These are phyloP conservation scores for Melanostigma gelatinosum DNA, from an alignment of 2,113 vertebrate genomes.

Conservation along the genomic window DNA sequence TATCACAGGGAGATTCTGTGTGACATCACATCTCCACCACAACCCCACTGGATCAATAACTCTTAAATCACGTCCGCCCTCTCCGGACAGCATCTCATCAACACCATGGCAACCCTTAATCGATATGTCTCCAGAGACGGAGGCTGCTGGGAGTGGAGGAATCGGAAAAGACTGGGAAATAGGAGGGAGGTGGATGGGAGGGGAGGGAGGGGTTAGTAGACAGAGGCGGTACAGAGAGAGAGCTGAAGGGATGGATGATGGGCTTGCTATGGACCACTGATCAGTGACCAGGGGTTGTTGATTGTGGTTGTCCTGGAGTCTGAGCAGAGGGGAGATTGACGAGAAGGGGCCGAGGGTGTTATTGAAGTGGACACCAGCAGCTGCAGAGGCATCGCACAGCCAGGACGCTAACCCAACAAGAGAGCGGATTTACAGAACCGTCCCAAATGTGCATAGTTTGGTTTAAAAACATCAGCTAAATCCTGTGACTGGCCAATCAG, in stretches of 20 bases:
- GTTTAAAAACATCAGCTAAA: slow-evolving; percentile 37
- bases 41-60: slow-evolving; percentile 76
- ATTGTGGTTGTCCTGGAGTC: slow-evolving; percentile 31
- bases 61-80: slow-evolving; percentile 73
- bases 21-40: slow-evolving; percentile 68
- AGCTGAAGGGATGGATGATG: slow-evolving; percentile 44
- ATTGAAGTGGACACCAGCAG: slow-evolving; percentile 12
- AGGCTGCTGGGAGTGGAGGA: slow-evolving; percentile 52
- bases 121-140: slow-evolving; percentile 69
- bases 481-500: slow-evolving; percentile 31
- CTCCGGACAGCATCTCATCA: slow-evolving; percentile 65
- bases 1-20: background rate
- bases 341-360: slow-evolving; percentile 20
- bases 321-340: slow-evolving; percentile 40
- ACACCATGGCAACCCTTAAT: slow-evolving; percentile 79
- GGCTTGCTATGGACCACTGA: slow-evolving; percentile 44
- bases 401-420: slow-evolving; percentile 1
- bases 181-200: slow-evolving; percentile 31
- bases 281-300: slow-evolving; percentile 58
- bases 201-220: slow-evolving; percentile 34
- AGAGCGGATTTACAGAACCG: slow-evolving; percentile 27
- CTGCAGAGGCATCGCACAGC: slow-evolving; percentile 5
- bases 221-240: background rate
- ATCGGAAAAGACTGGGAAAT: slow-evolving; percentile 42
- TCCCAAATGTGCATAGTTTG: slow-evolving; percentile 6